phyloP scores from a whole-genome alignment of 2,888 invertebrate species.

The Tanypteryx hageni region DNA sequence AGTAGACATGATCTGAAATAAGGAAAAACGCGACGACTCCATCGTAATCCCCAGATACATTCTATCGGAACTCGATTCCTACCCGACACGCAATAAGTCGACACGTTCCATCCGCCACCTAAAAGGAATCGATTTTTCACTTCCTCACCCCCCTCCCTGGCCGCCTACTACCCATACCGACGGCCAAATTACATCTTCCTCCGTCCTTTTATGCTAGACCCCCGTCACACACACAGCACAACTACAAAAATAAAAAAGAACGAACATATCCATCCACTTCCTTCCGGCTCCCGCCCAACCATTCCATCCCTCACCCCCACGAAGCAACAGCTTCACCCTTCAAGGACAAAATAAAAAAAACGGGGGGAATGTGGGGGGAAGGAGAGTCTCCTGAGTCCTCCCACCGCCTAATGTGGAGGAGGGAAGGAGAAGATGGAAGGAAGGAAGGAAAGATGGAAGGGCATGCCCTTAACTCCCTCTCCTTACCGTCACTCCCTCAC shows the following conservation, averaged over 20 bases:
- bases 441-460: slow-evolving; percentile 15
- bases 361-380: neutral
- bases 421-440: neutral
- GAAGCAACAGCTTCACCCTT: slow-evolving; percentile 24
- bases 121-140: neutral
- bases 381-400: neutral
- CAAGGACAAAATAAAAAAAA: slow-evolving; percentile 16
- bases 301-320: neutral
- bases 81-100: slow-evolving; percentile 19
- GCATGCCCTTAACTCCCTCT: neutral
- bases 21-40: slow-evolving; percentile 13
- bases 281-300: neutral
- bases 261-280: slow-evolving; percentile 21
- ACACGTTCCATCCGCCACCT: neutral
- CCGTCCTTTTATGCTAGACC: too few relatives aligned
- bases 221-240: neutral
- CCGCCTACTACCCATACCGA: neutral
- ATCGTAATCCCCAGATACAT: slow-evolving; percentile 19
- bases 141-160: neutral
- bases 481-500: neutral
- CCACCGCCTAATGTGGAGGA: neutral
- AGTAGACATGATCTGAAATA: neutral
- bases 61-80: slow-evolving; percentile 21
- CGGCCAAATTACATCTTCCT: neutral
- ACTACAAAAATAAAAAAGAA: neutral